These are phyloP conservation scores for Glossophaga mutica DNA, from an alignment of 2,797 vertebrate species.

Conservation along the genomic window DNA sequence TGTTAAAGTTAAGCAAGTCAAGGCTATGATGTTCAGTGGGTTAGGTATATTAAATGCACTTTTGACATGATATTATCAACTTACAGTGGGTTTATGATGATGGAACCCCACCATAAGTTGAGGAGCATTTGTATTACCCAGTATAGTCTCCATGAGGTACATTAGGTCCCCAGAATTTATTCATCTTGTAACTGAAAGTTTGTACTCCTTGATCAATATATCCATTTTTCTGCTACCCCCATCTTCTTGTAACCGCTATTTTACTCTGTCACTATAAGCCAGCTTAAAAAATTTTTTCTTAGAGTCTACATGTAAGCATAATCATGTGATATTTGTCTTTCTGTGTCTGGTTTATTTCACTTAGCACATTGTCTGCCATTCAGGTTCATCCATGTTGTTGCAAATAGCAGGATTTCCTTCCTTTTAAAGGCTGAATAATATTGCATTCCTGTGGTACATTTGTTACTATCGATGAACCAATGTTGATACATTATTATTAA, in stretches of 20 bases:
- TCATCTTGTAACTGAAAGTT: not conserved
- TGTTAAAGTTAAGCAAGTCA: not conserved
- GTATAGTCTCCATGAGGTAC: not conserved
- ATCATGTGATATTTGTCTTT: not conserved
- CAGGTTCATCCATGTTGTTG: not conserved
- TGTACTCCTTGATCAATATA: not conserved
- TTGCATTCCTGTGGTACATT: not conserved
- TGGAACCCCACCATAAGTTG: not conserved
- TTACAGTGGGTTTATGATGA: not conserved
- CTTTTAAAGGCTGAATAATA: not conserved
- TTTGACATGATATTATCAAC: not conserved
- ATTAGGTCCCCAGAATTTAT: not conserved
- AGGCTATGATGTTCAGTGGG: not conserved
- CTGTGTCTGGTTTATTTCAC: not conserved
- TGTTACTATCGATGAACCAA: not conserved
- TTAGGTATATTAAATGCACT: not conserved
- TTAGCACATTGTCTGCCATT: not conserved
- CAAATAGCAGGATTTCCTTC: not conserved
- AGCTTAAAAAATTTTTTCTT: not conserved
- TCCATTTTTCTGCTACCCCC: not conserved
- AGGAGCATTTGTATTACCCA: not conserved
- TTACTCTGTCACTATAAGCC: not conserved
- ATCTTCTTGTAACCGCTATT: not conserved
- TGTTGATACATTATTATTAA: not conserved
- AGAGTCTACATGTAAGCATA: not conserved